These are phyloP conservation scores for Brachynemurus nebulosus DNA, from an alignment of 2,888 invertebrate genomes.

Conservation along the genomic window DNA sequence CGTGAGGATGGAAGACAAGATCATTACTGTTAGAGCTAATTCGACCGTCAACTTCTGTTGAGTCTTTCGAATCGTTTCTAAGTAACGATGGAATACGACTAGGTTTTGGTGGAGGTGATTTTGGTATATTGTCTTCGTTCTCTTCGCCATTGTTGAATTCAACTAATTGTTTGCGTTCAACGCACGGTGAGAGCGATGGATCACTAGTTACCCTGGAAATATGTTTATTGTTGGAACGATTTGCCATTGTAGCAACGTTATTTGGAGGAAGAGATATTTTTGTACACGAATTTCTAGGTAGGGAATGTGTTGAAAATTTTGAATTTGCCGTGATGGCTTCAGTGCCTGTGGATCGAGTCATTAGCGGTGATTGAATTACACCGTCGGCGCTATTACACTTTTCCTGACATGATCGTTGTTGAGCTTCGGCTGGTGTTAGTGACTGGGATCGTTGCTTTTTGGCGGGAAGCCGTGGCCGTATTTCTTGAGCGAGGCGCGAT, in stretches of 20 bases:
- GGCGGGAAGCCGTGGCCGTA: conserved; percentile 35
- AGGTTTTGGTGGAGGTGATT: conserved; percentile 46
- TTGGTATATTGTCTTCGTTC: conserved; percentile 35
- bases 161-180: conserved; percentile 42
- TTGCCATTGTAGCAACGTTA: conserved; percentile 31
- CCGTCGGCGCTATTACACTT: conserved; percentile 59
- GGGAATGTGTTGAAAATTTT: conserved; percentile 43
- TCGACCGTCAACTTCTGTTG: conserved; percentile 21
- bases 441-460: conserved; percentile 69
- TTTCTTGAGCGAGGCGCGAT: conserved; percentile 32
- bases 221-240: conserved; percentile 35
- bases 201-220: conserved; percentile 48
- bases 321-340: conserved; percentile 24
- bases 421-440: conserved; percentile 48
- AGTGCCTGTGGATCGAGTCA: conserved; percentile 31
- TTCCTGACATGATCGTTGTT: conserved; percentile 34
- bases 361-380: conserved; percentile 40
- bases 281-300: conserved; percentile 36
- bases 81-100: conserved; percentile 43
- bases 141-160: conserved; percentile 38
- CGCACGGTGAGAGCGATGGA: conserved; percentile 38
- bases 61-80: conserved; percentile 29
- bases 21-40: conserved; percentile 23
- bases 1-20: conserved; percentile 27
- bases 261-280: conserved; percentile 37